phyloP scores from a whole-genome alignment of 2,797 vertebrate species.

The Danio albolineatus region DNA sequence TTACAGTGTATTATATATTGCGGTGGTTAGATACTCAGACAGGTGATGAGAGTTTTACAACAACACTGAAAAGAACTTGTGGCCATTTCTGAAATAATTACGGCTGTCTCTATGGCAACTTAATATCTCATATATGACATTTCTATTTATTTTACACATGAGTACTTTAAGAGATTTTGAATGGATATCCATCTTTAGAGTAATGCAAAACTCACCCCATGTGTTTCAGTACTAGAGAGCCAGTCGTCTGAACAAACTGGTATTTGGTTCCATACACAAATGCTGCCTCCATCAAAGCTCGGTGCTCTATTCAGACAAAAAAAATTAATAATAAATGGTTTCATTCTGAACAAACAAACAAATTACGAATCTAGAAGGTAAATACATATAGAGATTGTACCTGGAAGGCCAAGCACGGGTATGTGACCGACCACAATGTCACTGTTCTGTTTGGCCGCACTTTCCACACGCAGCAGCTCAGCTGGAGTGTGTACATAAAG shows the following conservation, averaged over 20 bases:
- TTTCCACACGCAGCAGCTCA: conserved; percentile 86
- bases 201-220: conserved; percentile 77
- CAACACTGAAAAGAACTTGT: background rate
- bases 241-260: conserved; percentile 93
- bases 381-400: conserved; percentile 69
- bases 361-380: background rate
- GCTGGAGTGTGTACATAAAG: conserved; percentile 83
- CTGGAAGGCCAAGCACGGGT: conserved; percentile 88
- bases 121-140: background rate
- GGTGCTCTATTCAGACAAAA: conserved; percentile 82
- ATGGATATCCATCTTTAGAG: background rate
- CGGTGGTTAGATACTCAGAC: background rate
- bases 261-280: conserved; percentile 91
- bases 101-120: background rate
- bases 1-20: too few relatives aligned
- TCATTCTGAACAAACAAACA: too few relatives aligned
- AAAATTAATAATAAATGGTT: too few relatives aligned
- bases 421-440: conserved; percentile 88
- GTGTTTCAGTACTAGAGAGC: conserved; percentile 82
- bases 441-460: conserved; percentile 79
- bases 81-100: background rate
- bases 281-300: conserved; percentile 92
- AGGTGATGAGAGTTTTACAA: background rate
- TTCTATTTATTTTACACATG: background rate
- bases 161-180: background rate